Conservation (phyloP, 2,888 invertebrate species). For the Pammene aurita region DNA sequence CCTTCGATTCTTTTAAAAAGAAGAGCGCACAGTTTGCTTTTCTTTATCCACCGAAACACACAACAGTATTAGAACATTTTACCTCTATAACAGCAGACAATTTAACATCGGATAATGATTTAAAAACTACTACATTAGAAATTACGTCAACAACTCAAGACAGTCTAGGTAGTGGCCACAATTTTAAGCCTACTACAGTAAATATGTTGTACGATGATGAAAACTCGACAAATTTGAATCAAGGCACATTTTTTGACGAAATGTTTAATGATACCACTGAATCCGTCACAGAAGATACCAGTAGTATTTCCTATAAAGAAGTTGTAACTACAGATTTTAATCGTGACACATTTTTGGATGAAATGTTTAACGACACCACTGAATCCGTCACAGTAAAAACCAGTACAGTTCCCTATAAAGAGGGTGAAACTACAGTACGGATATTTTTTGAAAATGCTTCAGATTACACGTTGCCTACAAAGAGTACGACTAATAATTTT, state of each 20-base stretch:
- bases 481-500: neutral
- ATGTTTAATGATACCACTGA: constrained; percentile 2
- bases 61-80: neutral
- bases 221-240: neutral
- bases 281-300: neutral
- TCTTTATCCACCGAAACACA: neutral
- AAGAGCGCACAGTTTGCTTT: constrained; percentile 19
- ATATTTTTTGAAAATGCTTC: constrained; percentile 4
- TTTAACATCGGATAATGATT: neutral
- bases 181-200: neutral
- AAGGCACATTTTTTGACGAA: neutral
- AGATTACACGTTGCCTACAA: neutral
- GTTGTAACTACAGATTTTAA: neutral
- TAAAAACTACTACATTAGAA: neutral
- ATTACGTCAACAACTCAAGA: neutral
- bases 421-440: neutral
- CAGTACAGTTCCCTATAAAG: neutral
- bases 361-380: too few relatives aligned
- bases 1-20: constrained; percentile 1
- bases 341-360: too few relatives aligned
- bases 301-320: neutral
- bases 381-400: too few relatives aligned
- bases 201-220: constrained; percentile 1
- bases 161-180: neutral
- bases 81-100: neutral